Evolutionary conservation across 2,888 invertebrate genomes (phyloP).

Genomic region (Melieria picta): DNA sequence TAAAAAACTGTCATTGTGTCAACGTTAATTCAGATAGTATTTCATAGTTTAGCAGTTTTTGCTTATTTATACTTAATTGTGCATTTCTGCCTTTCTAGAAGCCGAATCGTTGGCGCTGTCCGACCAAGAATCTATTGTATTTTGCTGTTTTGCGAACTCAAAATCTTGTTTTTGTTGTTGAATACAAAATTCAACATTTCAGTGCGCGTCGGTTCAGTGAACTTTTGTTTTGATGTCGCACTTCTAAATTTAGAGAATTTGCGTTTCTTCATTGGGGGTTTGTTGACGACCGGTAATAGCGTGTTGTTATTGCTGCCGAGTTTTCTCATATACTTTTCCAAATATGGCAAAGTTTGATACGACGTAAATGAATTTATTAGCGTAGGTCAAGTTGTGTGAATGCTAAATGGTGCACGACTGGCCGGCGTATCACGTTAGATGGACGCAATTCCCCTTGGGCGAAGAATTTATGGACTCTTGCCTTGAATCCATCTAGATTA

Average conservation of each 20-base stretch:
- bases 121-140: no score
- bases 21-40: no score
- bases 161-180: no score
- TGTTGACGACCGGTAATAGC: background rate
- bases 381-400: constrained; percentile 22
- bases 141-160: background rate
- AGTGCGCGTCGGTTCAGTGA: constrained; percentile 21
- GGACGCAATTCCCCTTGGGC: no score
- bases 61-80: no score
- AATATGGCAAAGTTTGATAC: background rate
- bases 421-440: background rate
- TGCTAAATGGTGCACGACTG: background rate
- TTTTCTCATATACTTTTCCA: constrained; percentile 7
- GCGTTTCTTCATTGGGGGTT: background rate
- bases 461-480: no score
- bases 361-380: constrained; percentile 18
- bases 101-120: no score
- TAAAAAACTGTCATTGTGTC: no score
- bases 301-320: background rate
- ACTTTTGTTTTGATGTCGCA: constrained; percentile 24
- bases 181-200: no score
- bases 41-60: no score
- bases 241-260: constrained; percentile 20
- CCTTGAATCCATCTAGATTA: no score
- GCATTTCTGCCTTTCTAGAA: no score